Evolutionary conservation across 53 echinoderm and acorn worm genomes (phyloP).

Genomic region (Holothuria leucospilota): DNA sequence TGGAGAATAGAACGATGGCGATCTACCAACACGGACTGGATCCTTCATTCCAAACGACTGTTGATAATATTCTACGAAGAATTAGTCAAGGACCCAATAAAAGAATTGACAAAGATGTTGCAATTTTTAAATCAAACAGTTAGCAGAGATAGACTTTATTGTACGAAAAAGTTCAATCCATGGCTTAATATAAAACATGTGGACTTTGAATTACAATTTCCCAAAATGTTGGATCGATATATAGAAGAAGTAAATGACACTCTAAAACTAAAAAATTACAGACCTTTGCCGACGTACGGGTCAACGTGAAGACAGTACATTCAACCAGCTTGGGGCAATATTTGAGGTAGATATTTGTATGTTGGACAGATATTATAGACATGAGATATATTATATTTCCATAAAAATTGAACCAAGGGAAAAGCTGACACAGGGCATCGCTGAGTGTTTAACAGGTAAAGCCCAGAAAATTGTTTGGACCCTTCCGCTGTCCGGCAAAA

Average conservation of each 20-base stretch:
- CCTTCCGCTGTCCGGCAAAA: no score
- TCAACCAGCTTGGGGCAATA: no score
- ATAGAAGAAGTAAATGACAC: slow-evolving; percentile 12
- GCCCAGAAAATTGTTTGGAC: no score
- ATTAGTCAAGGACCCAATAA: neutral
- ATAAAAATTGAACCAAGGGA: no score
- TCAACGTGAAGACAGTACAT: no score
- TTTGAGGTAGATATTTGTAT: no score
- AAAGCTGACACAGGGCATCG: no score
- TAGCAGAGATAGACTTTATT: neutral
- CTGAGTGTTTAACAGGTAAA: no score
- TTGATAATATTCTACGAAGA: slow-evolving; percentile 38
- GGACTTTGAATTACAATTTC: neutral
- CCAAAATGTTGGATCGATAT: neutral
- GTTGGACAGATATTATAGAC: no score
- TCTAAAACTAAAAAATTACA: slow-evolving; percentile 5
- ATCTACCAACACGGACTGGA: slow-evolving; percentile 19
- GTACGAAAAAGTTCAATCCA: neutral
- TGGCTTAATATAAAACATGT: neutral
- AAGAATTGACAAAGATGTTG: slow-evolving; percentile 15
- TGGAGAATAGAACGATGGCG: slow-evolving; percentile 23
- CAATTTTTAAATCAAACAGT: slow-evolving; percentile 5
- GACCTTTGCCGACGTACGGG: slow-evolving; percentile 18
- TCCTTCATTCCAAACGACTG: slow-evolving; percentile 28
- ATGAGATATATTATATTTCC: no score